Evolutionary conservation across 2,888 invertebrate genomes (phyloP).

Genomic region (Drosophila aldrichi): DNA sequence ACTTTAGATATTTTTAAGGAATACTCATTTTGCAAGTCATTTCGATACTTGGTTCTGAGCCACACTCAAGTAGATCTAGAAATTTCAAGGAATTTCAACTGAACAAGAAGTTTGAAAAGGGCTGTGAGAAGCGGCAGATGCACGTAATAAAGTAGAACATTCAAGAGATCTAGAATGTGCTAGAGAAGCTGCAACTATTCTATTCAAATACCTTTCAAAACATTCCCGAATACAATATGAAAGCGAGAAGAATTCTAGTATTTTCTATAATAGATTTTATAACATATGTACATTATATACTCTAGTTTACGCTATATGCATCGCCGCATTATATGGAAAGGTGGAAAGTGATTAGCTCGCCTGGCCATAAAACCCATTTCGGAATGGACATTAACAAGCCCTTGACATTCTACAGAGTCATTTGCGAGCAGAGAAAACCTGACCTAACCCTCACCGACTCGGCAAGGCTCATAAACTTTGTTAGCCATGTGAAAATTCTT

Average conservation of each 20-base stretch:
- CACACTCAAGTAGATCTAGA: too few relatives aligned
- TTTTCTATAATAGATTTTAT: background rate
- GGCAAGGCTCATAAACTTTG: slow-evolving; percentile 15
- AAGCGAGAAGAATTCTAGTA: background rate
- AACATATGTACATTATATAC: background rate
- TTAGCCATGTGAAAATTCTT: slow-evolving; percentile 45
- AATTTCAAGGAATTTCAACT: too few relatives aligned
- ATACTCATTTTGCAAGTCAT: too few relatives aligned
- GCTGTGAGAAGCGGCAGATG: too few relatives aligned
- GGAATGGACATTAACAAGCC: slow-evolving; percentile 22
- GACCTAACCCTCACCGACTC: slow-evolving; percentile 36
- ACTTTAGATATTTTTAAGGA: too few relatives aligned
- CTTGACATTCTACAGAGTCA: slow-evolving; percentile 33
- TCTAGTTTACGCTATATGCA: background rate
- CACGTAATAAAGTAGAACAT: too few relatives aligned
- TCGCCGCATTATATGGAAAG: background rate
- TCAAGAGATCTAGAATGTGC: too few relatives aligned
- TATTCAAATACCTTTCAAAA: too few relatives aligned
- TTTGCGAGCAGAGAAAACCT: slow-evolving; percentile 25
- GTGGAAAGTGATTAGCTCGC: slow-evolving; percentile 24
- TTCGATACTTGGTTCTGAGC: too few relatives aligned
- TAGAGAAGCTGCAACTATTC: too few relatives aligned
- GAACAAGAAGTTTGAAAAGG: too few relatives aligned
- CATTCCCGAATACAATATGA: background rate
- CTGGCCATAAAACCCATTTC: slow-evolving; percentile 14